A percentile compares a stretch with the other conserved stretches of the same genome.
phyloP scores from a whole-genome alignment of 2,888 invertebrate genomes.

The Rhimphoctona megacephalus region DNA sequence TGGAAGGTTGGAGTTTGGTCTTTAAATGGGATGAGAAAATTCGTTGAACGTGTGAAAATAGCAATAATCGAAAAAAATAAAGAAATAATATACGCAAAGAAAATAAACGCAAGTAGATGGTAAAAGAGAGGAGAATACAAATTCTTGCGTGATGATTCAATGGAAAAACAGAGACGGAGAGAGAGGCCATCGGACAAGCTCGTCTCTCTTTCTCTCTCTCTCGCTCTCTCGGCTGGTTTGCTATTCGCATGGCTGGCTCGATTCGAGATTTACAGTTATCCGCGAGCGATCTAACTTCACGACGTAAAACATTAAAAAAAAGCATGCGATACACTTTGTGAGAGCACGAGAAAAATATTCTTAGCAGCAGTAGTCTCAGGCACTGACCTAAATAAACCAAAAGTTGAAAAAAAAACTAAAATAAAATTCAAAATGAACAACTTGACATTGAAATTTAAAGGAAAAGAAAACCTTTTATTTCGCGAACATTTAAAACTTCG shows the following conservation, averaged over 20 bases:
- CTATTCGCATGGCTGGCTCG: conserved; percentile 62
- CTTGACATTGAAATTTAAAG: not conserved
- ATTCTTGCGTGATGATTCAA: conserved; percentile 10
- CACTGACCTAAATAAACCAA: not conserved
- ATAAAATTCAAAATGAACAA: not conserved
- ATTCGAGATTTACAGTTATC: conserved; percentile 64
- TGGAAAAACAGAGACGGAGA: conserved; percentile 24
- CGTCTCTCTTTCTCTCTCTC: conserved; percentile 35
- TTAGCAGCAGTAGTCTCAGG: not conserved
- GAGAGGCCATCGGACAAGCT: not conserved
- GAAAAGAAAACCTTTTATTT: not conserved
- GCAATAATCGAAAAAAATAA: not conserved
- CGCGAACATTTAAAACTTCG: not conserved
- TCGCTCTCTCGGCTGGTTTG: not conserved
- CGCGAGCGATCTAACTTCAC: conserved; percentile 13
- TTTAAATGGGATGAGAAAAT: too few species aligned
- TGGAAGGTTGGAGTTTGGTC: too few species aligned
- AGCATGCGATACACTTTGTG: not conserved
- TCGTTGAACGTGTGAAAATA: too few species aligned
- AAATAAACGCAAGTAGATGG: conserved; percentile 7
- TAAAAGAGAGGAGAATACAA: not conserved
- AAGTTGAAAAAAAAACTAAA: not conserved
- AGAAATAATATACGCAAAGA: not conserved
- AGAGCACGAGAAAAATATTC: conserved; percentile 23
- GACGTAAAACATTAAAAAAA: conserved; percentile 4